Conservation (phyloP, 2,888 invertebrate genomes). For the Drosophila rellima region DNA sequence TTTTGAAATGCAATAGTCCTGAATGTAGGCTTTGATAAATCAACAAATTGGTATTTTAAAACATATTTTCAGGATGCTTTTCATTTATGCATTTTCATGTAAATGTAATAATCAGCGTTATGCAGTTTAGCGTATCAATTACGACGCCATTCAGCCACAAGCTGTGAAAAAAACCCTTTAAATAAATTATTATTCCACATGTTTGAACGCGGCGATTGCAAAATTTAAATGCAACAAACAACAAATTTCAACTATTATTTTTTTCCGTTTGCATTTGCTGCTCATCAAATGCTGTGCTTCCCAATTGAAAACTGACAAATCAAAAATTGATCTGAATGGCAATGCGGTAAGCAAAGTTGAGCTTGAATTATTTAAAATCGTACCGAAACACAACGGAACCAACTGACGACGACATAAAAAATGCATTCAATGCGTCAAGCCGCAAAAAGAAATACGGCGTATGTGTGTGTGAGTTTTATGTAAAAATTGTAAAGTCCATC, state of each 20-base stretch:
- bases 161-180: slow-evolving; percentile 49
- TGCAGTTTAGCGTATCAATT: slow-evolving; percentile 80
- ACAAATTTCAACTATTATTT: slow-evolving; percentile 23
- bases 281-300: slow-evolving; percentile 26
- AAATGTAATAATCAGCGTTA: slow-evolving; percentile 76
- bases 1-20: slow-evolving; percentile 1
- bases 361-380: slow-evolving; percentile 71
- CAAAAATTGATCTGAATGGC: slow-evolving; percentile 79
- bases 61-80: slow-evolving; percentile 16
- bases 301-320: slow-evolving; percentile 49
- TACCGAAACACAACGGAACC: slow-evolving; percentile 23
- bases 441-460: slow-evolving; percentile 46
- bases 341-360: slow-evolving; percentile 73
- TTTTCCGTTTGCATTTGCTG: neutral
- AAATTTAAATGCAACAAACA: slow-evolving; percentile 28
- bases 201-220: slow-evolving; percentile 15
- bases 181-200: slow-evolving; percentile 69
- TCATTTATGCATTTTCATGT: slow-evolving; percentile 65
- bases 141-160: slow-evolving; percentile 57
- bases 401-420: slow-evolving; percentile 66
- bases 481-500: slow-evolving; percentile 5
- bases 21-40: slow-evolving; percentile 14
- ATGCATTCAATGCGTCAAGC: slow-evolving; percentile 74
- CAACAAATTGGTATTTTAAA: slow-evolving; percentile 9
- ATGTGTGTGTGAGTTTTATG: neutral